A percentile compares a stretch with the other conserved stretches of the same genome.
Evolutionary conservation across 2,113 vertebrate species (phyloP).

Genomic region (Hydrolagus affinis): DNA sequence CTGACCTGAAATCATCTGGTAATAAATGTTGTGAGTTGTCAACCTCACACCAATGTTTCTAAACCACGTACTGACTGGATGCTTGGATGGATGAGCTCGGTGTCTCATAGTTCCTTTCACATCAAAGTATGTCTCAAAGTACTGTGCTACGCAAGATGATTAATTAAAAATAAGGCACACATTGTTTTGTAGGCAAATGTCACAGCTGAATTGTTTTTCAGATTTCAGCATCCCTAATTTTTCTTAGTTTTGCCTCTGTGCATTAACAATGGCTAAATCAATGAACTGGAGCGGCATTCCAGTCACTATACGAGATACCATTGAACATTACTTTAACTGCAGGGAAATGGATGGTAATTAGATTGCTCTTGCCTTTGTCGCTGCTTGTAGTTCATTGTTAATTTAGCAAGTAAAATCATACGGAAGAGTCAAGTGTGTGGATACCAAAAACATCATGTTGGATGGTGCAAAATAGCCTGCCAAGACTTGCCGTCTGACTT

Average conservation of each 20-base stretch:
- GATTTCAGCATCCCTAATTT: conserved; percentile 16
- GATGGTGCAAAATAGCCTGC: no score
- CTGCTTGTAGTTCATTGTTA: background rate
- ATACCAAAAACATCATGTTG: no score
- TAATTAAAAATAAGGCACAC: no score
- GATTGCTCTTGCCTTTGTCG: background rate
- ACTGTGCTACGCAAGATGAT: no score
- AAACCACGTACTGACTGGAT: background rate
- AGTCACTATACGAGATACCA: background rate
- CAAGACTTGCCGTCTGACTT: no score
- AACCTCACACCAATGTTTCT: background rate
- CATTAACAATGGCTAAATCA: background rate
- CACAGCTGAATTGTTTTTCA: background rate
- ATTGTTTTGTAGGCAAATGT: no score
- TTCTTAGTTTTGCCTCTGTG: background rate
- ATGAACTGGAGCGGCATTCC: background rate
- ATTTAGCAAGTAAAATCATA: background rate
- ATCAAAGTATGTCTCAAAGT: no score
- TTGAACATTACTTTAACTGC: background rate
- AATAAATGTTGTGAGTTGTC: background rate
- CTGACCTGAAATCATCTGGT: background rate
- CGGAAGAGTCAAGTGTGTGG: no score
- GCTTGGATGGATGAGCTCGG: background rate
- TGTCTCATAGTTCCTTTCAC: background rate
- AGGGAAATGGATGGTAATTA: background rate